phyloP scores from a whole-genome alignment of 2,888 invertebrate species.

The Cotesia congregata region DNA sequence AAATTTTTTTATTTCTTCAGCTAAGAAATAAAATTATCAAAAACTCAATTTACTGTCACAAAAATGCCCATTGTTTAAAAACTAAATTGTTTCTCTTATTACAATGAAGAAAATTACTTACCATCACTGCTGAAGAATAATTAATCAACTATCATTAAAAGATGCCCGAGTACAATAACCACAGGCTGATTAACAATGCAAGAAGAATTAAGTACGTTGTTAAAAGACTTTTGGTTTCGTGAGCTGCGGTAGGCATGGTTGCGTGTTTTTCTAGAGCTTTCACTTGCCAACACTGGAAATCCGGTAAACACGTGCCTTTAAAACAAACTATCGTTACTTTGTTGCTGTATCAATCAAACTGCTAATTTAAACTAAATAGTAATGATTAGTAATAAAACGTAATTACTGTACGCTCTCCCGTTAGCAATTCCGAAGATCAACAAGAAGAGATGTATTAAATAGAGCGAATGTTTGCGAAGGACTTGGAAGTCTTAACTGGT shows the following conservation, averaged over 20 bases:
- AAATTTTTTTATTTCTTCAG: too few species aligned
- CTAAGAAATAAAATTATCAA: too few species aligned
- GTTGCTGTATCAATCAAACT: not conserved
- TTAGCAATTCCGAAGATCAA: not conserved
- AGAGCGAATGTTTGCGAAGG: conserved; percentile 25
- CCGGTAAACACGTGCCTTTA: not conserved
- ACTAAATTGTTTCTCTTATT: too few species aligned
- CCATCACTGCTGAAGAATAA: conserved; percentile 51
- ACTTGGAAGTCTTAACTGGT: conserved; percentile 17
- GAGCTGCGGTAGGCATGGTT: conserved; percentile 56
- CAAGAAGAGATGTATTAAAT: not conserved
- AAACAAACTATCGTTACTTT: not conserved
- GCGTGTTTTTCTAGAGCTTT: conserved; percentile 22
- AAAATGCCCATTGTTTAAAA: too few species aligned
- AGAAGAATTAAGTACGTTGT: conserved; percentile 81
- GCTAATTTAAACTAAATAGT: too few species aligned
- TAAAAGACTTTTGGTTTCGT: conserved; percentile 78
- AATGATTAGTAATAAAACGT: too few species aligned
- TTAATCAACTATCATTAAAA: conserved; percentile 56
- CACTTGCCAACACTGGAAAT: not conserved
- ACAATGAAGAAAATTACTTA: conserved; percentile 48
- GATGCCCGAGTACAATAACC: conserved; percentile 79
- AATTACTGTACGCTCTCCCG: not conserved
- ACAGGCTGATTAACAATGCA: conserved; percentile 77
- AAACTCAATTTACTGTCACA: too few species aligned